Percentiles rank a stretch among this genome's conserved stretches.
These are phyloP conservation scores for Propithecus coquereli DNA, from an alignment of 2,113 vertebrate species.

Conservation along the genomic window DNA sequence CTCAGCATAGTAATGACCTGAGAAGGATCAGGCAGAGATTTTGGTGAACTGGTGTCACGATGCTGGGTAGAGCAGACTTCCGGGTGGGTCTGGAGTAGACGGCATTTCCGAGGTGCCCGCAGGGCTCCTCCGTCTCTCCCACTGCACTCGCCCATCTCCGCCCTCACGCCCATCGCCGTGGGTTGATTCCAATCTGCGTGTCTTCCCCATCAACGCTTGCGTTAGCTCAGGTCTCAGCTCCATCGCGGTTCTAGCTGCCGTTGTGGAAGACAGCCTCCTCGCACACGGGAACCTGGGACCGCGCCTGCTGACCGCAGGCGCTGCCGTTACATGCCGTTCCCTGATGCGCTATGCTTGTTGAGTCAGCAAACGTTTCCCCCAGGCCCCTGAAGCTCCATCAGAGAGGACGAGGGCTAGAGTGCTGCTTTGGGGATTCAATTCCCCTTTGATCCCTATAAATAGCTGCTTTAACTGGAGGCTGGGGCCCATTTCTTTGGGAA, in stretches of 20 bases:
- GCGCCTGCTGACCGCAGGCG: not conserved
- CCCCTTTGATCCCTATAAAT: constrained; percentile 36
- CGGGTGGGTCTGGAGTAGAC: not conserved
- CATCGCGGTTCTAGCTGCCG: not conserved
- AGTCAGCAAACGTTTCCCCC: constrained; percentile 26
- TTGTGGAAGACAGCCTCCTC: not conserved
- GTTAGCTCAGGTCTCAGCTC: not conserved
- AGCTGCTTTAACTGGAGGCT: constrained; percentile 49
- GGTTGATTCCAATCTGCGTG: not conserved
- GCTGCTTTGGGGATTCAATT: constrained; percentile 33
- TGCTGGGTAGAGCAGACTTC: not conserved
- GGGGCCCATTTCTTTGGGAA: constrained; percentile 27
- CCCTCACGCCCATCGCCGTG: not conserved
- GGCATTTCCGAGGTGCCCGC: not conserved
- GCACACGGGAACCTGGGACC: not conserved
- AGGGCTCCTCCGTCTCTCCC: fast-evolving
- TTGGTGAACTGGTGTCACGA: not conserved
- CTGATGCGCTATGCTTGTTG: not conserved
- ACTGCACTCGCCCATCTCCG: not conserved
- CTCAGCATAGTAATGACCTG: not conserved
- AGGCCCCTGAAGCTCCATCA: constrained; percentile 24
- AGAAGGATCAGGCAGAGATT: not conserved
- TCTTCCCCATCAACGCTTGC: not conserved
- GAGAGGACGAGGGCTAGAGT: not conserved
- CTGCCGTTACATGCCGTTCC: not conserved